phyloP scores from a whole-genome alignment of 2,797 vertebrate genomes.

The Leptatherina wallacei region DNA sequence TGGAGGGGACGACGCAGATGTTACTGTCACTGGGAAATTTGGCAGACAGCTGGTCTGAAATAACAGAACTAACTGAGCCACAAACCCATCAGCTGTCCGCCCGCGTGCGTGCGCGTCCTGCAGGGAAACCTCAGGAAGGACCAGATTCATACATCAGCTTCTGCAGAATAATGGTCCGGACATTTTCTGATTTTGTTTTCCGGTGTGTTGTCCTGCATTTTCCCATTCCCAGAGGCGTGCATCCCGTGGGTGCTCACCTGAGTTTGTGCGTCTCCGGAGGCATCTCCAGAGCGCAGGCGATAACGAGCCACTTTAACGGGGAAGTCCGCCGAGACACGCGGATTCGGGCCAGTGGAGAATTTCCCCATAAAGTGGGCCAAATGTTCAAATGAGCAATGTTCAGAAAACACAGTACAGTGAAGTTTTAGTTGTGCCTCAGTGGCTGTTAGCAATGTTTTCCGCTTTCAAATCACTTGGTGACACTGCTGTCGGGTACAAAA shows the following conservation, averaged over 20 bases:
- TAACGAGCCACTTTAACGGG: slow-evolving; percentile 44
- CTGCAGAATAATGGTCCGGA: slow-evolving; percentile 8
- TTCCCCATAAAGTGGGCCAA: slow-evolving; percentile 1
- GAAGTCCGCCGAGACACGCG: slow-evolving; percentile 30
- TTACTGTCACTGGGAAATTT: slow-evolving; percentile 59
- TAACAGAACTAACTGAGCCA: slow-evolving; percentile 67
- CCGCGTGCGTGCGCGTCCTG: not conserved
- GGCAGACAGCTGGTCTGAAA: slow-evolving; percentile 69
- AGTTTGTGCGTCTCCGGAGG: slow-evolving; percentile 35
- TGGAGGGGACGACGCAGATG: slow-evolving; percentile 48
- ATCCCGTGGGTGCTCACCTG: slow-evolving; percentile 38
- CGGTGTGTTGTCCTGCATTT: slow-evolving; percentile 9
- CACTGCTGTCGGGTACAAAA: not conserved
- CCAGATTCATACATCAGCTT: slow-evolving; percentile 2
- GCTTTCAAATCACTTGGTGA: not conserved
- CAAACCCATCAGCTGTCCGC: slow-evolving; percentile 55
- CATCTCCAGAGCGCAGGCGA: slow-evolving; percentile 23
- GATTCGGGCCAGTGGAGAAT: not conserved
- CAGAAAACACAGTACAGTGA: not conserved
- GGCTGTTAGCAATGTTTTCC: not conserved
- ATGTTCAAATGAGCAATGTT: not conserved
- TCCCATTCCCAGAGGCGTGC: slow-evolving; percentile 26
- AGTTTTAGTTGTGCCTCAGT: not conserved
- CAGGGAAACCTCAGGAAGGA: slow-evolving; percentile 11
- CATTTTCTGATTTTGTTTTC: slow-evolving; percentile 2